Conservation (phyloP, 2,113 vertebrate species). For the Petrocephalus zakoni region DNA sequence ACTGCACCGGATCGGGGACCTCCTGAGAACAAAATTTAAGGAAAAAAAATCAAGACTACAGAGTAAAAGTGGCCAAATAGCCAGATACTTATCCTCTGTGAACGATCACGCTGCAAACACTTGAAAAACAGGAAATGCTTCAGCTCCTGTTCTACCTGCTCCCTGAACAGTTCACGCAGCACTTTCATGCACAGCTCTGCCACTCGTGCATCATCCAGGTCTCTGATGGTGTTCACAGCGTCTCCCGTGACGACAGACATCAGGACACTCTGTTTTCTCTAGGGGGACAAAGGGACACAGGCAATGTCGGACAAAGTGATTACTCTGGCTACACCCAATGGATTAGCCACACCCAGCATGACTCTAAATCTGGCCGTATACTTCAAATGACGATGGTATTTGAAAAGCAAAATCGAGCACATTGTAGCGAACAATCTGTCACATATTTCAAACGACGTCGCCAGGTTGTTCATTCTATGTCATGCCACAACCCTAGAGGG, state of each 20-base stretch:
- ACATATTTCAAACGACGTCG: no score
- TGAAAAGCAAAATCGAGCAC: no score
- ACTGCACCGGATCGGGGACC: constrained; percentile 81
- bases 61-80: background rate
- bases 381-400: background rate
- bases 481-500: no score
- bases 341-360: background rate
- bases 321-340: background rate
- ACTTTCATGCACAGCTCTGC: constrained; percentile 77
- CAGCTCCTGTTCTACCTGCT: constrained; percentile 67
- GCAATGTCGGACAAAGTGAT: background rate
- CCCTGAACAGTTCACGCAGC: constrained; percentile 83
- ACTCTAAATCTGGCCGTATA: background rate
- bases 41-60: background rate
- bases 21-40: constrained; percentile 57
- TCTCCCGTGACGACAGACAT: constrained; percentile 92
- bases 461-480: no score
- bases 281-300: background rate
- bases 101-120: background rate
- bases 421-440: no score
- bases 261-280: constrained; percentile 84
- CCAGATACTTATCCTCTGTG: background rate
- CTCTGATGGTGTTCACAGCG: constrained; percentile 67
- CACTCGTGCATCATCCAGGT: constrained; percentile 80
- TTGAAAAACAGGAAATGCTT: background rate